Evolutionary conservation across 2,113 vertebrate genomes (phyloP).

Genomic region (Bufo gargarizans): DNA sequence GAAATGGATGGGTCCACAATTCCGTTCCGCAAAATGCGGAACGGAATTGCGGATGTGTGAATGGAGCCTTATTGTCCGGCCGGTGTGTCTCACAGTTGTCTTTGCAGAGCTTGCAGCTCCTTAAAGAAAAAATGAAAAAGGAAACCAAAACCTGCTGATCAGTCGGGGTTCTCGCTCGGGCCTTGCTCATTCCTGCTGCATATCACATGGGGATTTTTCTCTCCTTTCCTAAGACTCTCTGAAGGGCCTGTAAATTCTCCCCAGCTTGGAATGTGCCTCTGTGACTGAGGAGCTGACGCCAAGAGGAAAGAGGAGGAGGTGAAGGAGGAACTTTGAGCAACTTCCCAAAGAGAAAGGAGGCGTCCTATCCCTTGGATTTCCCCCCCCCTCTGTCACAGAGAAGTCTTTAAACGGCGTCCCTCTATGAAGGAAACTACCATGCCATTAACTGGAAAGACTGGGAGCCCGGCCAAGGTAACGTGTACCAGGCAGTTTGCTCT

Average conservation of each 20-base stretch:
- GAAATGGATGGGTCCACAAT: no score
- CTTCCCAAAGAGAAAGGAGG: constrained; percentile 48
- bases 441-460: constrained; percentile 19
- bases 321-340: constrained; percentile 47
- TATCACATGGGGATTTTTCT: constrained; percentile 43
- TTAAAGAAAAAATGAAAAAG: not conserved
- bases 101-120: not conserved
- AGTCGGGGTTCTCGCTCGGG: not conserved
- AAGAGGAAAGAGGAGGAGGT: constrained; percentile 58
- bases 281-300: constrained; percentile 57
- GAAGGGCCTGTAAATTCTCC: constrained; percentile 56
- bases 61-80: not conserved
- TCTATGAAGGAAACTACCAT: constrained; percentile 15
- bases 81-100: not conserved
- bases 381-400: not conserved
- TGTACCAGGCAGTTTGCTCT: not conserved
- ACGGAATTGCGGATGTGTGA: no score
- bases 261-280: constrained; percentile 56
- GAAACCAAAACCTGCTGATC: not conserved
- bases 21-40: no score
- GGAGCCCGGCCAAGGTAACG: constrained; percentile 49
- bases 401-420: not conserved
- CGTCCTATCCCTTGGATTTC: constrained; percentile 23
- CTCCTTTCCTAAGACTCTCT: constrained; percentile 23
- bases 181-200: constrained; percentile 23